Base-by-base conservation (phyloP, 2,797 vertebrate species). In the Dendrocincla fuliginosa region DNA sequence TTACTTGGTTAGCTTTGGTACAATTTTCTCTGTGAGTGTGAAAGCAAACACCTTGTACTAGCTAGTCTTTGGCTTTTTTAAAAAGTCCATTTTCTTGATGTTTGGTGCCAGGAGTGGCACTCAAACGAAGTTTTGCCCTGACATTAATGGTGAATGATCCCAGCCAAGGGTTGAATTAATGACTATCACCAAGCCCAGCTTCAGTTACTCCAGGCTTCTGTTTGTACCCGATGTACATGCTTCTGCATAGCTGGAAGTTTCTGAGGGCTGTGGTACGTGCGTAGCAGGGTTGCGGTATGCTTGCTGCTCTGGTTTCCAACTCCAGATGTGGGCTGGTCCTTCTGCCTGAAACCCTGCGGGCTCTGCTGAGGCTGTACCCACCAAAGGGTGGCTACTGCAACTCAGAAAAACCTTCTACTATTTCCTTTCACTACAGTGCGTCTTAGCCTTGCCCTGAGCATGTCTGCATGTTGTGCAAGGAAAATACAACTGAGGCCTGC, bases 151-250 rank as follows among this genome's bases (percentile, higher is more conserved):
- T 41, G 56, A 78, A 74, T 61, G 82, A 90, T 88, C 32, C 65
- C 59, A 75, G 47, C 52, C 59, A 59, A 93, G 20, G 55, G 53
- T 63, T 92, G 73, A 92, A 80, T 90, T 77, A 95, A 84, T 88
- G 83, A 53, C 59, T 89, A 87, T 49, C 28, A 83, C 82, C 73
- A 69, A 85, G 65, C 71, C 73, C 35, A 78, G 57, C 84, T 92
- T 93, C 87, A 86, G 77, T 83, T 89, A 60, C 63, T 93, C 78
- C 50, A 82, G 73, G 73, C 76, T 79, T 76, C 67, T 90, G 27
- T 63, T 89, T 79, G 47, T 86, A 33, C 71, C 73, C 86, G 79
- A 13, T 6, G 4, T 76, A 79, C 74, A 59, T 93, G 73, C 25
- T 59, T 73, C 33, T 0, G 0, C 67, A 63, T 52, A 93, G 57